phyloP scores from a whole-genome alignment of 2,113 vertebrate genomes.

The Marcusenius ussheri region DNA sequence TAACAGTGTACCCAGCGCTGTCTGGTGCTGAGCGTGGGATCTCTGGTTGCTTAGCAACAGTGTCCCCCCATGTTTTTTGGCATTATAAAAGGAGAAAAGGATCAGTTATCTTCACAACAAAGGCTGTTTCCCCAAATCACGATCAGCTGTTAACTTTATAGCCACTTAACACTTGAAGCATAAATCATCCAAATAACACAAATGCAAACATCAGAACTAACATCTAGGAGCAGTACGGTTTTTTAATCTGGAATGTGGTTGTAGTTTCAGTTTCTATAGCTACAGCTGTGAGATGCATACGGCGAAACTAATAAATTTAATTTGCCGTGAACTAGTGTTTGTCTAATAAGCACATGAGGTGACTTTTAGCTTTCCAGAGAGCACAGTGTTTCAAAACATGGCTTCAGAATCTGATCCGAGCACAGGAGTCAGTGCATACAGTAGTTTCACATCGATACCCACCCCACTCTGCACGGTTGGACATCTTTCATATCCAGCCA shows the following conservation, averaged over 20 bases:
- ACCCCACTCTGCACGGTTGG: no score
- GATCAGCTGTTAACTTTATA: neutral
- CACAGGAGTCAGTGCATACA: neutral
- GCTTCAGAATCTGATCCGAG: neutral
- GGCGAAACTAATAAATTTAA: neutral
- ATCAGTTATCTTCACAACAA: conserved; percentile 23
- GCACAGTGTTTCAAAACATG: neutral
- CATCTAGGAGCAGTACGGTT: neutral
- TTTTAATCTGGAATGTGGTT: neutral
- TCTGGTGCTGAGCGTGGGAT: conserved; percentile 31
- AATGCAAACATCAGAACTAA: neutral
- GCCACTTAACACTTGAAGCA: neutral
- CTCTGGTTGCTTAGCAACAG: conserved; percentile 44
- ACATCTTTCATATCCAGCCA: neutral
- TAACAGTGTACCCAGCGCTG: conserved; percentile 14
- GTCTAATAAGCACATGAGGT: neutral
- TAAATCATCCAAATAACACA: neutral
- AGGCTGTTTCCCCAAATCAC: neutral
- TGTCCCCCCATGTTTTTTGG: conserved; percentile 24
- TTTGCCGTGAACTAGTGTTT: neutral
- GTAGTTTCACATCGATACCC: neutral
- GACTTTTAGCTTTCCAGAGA: neutral
- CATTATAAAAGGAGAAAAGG: conserved; percentile 28
- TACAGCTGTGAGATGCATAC: neutral
- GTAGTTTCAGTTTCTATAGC: neutral